A percentile compares a stretch with the other conserved stretches of the same genome.
Conservation (phyloP, 1,140 invertebrate species). For the Bombus polaris region DNA sequence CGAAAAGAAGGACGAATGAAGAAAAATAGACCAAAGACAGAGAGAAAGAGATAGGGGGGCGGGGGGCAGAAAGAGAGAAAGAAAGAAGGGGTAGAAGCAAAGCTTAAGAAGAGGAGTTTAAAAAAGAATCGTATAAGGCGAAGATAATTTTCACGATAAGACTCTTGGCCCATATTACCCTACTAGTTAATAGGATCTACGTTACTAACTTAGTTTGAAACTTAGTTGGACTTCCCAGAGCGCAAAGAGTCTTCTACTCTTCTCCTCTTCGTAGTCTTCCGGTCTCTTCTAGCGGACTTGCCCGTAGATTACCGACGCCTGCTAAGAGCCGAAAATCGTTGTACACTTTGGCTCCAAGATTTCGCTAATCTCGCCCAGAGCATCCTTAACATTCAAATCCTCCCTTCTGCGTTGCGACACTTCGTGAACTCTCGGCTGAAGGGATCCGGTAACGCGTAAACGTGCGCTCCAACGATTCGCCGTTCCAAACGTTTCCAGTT, state of each 20-base stretch:
- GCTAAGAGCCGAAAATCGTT: constrained; percentile 50
- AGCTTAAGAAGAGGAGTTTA: constrained; percentile 31
- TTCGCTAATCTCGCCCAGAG: constrained; percentile 48
- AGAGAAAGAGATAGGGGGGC: neutral
- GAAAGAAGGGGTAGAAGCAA: neutral
- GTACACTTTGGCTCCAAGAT: constrained; percentile 55
- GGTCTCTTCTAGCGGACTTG: constrained; percentile 25
- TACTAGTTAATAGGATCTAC: constrained; percentile 76
- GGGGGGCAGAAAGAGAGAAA: neutral
- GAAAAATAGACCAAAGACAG: neutral
- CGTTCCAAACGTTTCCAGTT: neutral
- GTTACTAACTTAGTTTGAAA: constrained; percentile 76
- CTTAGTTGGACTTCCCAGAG: constrained; percentile 64
- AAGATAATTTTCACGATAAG: constrained; percentile 75
- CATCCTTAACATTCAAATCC: constrained; percentile 42
- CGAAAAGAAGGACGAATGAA: neutral
- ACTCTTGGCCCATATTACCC: constrained; percentile 75
- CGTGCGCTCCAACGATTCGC: neutral
- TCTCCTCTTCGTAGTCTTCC: constrained; percentile 31
- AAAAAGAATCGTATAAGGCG: constrained; percentile 66
- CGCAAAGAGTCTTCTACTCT: constrained; percentile 59
- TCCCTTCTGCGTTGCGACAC: neutral
- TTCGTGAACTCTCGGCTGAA: neutral
- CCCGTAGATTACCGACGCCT: constrained; percentile 51
- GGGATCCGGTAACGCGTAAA: neutral